A percentile compares a stretch with the other conserved stretches of the same genome.
Evolutionary conservation across 1,140 invertebrate genomes (phyloP).

Genomic region (Camponotus vicinus): DNA sequence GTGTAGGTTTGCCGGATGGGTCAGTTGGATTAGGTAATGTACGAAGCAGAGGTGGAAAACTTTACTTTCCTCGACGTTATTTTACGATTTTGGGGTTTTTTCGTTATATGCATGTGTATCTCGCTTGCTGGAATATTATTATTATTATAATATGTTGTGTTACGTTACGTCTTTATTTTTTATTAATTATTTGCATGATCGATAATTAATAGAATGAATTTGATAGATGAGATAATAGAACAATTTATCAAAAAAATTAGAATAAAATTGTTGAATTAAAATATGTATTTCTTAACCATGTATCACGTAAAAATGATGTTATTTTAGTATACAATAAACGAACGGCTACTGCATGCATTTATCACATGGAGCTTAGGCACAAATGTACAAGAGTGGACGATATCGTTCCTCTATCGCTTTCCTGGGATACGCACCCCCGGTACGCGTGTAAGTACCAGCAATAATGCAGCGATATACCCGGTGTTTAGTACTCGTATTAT

Average conservation of each 20-base stretch:
- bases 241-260: neutral
- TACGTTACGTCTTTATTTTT: neutral
- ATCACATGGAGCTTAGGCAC: neutral
- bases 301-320: neutral
- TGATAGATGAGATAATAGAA: neutral
- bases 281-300: neutral
- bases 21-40: slow-evolving; percentile 47
- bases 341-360: neutral
- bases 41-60: neutral
- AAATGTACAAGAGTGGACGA: neutral
- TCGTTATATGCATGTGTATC: neutral
- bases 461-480: slow-evolving; percentile 77
- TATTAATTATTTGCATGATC: no score
- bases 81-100: slow-evolving; percentile 35
- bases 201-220: neutral
- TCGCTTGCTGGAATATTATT: neutral
- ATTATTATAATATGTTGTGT: neutral
- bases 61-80: slow-evolving; percentile 19
- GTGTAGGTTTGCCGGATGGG: slow-evolving; percentile 7
- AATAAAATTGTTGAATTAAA: neutral
- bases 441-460: slow-evolving; percentile 73
- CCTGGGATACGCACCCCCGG: slow-evolving; percentile 29
- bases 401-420: slow-evolving; percentile 38
- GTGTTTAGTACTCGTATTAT: slow-evolving; percentile 83
- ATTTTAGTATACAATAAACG: neutral